Percentiles rank a stretch among this genome's conserved stretches.
phyloP scores from a whole-genome alignment of 1,140 invertebrate genomes.

The Magallana angulata region DNA sequence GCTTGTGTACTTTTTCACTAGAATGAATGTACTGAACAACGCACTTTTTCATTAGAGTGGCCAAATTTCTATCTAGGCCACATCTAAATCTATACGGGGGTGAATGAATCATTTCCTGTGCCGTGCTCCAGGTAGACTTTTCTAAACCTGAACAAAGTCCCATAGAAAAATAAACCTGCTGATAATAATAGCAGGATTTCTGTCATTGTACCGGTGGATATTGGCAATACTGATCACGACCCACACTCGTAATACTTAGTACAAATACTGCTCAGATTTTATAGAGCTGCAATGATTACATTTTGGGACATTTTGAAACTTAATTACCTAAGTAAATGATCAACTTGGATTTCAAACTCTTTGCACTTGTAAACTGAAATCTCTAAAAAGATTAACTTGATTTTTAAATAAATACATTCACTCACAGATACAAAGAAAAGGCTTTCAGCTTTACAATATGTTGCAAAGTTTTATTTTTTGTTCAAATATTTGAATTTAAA shows the following conservation, averaged over 20 bases:
- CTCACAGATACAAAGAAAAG: not conserved
- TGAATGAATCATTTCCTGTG: constrained; percentile 35
- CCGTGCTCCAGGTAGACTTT: constrained; percentile 14
- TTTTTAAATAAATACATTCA: not conserved
- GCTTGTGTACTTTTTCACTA: no score
- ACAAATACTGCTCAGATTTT: constrained; percentile 31
- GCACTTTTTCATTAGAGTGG: not conserved
- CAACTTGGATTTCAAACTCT: constrained; percentile 24
- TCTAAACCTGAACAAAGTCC: constrained; percentile 30
- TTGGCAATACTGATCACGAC: constrained; percentile 9
- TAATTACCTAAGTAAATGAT: constrained; percentile 29
- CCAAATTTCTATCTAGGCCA: constrained; percentile 3
- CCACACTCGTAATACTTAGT: constrained; percentile 17
- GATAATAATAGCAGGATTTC: constrained; percentile 23
- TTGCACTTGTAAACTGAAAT: constrained; percentile 20
- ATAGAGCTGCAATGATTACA: constrained; percentile 22
- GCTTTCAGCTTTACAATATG: not conserved
- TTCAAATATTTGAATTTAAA: not conserved
- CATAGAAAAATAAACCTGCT: constrained; percentile 11
- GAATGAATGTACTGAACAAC: not conserved
- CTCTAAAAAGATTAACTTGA: constrained; percentile 11
- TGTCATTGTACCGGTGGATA: not conserved
- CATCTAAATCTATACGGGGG: constrained; percentile 7
- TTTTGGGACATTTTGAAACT: constrained; percentile 17
- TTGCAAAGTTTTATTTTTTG: not conserved